These are phyloP conservation scores for Aphyosemion australe DNA, from an alignment of 2,113 vertebrate genomes.

Conservation along the genomic window DNA sequence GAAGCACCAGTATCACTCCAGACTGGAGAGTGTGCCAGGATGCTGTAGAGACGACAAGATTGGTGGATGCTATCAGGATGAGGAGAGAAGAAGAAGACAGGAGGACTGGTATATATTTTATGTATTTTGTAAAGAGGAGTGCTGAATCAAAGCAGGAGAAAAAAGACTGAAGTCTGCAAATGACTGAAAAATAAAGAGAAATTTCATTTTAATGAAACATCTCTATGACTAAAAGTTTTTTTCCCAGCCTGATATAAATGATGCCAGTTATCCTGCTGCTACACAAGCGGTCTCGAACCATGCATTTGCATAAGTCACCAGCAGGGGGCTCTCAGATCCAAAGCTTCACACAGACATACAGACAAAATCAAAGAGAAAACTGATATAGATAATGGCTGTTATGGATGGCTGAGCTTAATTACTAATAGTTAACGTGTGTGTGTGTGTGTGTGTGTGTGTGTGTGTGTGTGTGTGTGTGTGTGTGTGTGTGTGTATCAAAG, in stretches of 20 bases:
- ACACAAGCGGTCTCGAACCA: neutral
- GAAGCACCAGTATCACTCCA: too few relatives aligned
- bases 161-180: neutral
- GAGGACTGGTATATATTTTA: too few relatives aligned
- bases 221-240: too few relatives aligned
- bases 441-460: conserved; percentile 7
- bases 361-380: conserved; percentile 42
- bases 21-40: conserved; percentile 87
- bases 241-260: too few relatives aligned
- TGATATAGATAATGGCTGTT: conserved; percentile 46
- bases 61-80: conserved; percentile 77
- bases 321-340: conserved; percentile 55
- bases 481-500: conserved; percentile 15
- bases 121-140: conserved; percentile 1
- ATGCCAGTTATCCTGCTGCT: too few relatives aligned
- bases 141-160: conserved; percentile 4
- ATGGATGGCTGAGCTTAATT: conserved; percentile 57
- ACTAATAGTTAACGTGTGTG: conserved; percentile 17
- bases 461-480: conserved; percentile 17
- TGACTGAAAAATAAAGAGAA: neutral
- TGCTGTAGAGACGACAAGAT: conserved; percentile 96
- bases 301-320: conserved; percentile 33
- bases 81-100: conserved; percentile 44
- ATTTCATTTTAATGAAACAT: neutral
- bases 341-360: conserved; percentile 26